Conservation (phyloP, 2,888 invertebrate genomes). For the Melinaea marsaeus region DNA sequence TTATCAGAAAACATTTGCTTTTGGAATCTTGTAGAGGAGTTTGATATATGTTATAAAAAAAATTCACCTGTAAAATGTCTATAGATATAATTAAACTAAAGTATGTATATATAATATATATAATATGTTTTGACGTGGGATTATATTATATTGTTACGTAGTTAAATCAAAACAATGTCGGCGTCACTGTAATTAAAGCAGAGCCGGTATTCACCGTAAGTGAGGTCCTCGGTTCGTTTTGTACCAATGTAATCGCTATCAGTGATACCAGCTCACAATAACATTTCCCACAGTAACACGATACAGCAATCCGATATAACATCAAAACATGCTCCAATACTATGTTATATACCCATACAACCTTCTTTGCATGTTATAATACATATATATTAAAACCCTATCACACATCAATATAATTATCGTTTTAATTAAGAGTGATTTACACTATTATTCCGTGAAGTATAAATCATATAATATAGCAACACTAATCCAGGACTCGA, state of each 20-base stretch:
- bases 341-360: background rate
- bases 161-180: constrained; percentile 42
- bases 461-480: constrained; percentile 41
- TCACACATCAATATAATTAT: background rate
- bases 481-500: constrained; percentile 51
- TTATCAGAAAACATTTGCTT: no score
- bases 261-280: constrained; percentile 41
- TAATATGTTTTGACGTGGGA: background rate
- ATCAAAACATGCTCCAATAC: background rate
- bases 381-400: no score
- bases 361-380: no score
- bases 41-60: no score
- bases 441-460: constrained; percentile 2
- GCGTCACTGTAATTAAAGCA: constrained; percentile 58
- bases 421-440: background rate
- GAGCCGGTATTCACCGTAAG: constrained; percentile 65
- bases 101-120: background rate
- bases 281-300: constrained; percentile 22
- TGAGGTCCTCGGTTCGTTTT: constrained; percentile 57
- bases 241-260: constrained; percentile 50
- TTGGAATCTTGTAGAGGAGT: no score
- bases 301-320: constrained; percentile 15
- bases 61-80: background rate
- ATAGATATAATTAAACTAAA: background rate
- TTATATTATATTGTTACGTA: background rate